Conservation (phyloP, 1,140 invertebrate species). For the Scaptodrosophila lebanonensis region DNA sequence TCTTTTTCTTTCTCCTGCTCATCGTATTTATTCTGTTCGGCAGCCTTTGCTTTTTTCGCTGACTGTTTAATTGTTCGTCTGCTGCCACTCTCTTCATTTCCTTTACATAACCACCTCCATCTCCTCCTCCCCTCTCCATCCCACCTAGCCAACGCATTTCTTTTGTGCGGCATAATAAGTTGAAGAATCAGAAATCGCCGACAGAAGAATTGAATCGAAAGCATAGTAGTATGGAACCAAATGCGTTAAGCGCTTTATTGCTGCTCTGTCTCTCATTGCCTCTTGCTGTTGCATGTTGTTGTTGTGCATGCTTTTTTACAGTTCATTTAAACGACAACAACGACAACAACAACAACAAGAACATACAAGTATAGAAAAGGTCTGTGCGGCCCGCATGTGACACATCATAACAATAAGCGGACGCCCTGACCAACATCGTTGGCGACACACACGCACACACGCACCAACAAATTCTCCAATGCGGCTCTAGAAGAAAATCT, state of each 20-base stretch:
- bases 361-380: neutral
- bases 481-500: neutral
- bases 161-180: too few species aligned
- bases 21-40: constrained; percentile 8
- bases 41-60: constrained; percentile 10
- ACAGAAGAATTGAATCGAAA: too few species aligned
- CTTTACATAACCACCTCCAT: constrained; percentile 16
- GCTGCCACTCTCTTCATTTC: constrained; percentile 31
- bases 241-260: constrained; percentile 32
- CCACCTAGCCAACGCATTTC: too few species aligned
- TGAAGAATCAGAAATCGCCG: too few species aligned
- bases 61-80: neutral
- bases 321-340: constrained; percentile 23
- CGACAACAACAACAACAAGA: constrained; percentile 8
- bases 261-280: constrained; percentile 13
- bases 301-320: constrained; percentile 23
- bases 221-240: constrained; percentile 26
- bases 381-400: constrained; percentile 53
- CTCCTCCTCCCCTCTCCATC: too few species aligned
- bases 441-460: too few species aligned
- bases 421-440: neutral
- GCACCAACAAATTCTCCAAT: too few species aligned
- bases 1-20: neutral
- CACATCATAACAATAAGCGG: constrained; percentile 62
- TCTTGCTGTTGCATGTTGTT: constrained; percentile 29